Percentiles rank a stretch among this genome's conserved stretches.
phyloP scores from a whole-genome alignment of 1,140 invertebrate genomes.

The Homalodisca vitripennis region DNA sequence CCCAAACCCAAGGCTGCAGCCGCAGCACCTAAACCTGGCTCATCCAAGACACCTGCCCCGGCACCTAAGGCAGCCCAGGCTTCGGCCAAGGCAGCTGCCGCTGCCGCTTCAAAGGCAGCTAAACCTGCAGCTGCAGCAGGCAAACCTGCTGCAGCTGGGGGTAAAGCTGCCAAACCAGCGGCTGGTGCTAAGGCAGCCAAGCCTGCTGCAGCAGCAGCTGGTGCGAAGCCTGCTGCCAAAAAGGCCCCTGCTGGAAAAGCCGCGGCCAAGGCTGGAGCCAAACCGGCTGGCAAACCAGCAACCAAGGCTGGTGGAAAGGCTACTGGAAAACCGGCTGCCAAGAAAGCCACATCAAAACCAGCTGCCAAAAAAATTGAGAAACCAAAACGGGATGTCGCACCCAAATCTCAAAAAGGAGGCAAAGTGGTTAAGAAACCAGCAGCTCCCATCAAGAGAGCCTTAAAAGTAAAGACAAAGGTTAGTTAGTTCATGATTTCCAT shows the following conservation, averaged over 20 bases:
- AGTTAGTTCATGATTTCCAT: too few relatives aligned
- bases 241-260: constrained; percentile 35
- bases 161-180: constrained; percentile 48
- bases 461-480: constrained; percentile 80
- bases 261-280: constrained; percentile 41
- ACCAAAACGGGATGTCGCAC: constrained; percentile 41
- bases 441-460: constrained; percentile 53
- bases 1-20: constrained; percentile 47
- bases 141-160: constrained; percentile 39
- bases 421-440: constrained; percentile 42
- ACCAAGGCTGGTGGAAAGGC: constrained; percentile 49
- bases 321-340: constrained; percentile 49
- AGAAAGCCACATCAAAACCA: constrained; percentile 48
- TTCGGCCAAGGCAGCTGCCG: constrained; percentile 42
- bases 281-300: constrained; percentile 54
- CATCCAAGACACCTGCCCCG: constrained; percentile 39
- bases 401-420: constrained; percentile 44
- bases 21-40: constrained; percentile 40
- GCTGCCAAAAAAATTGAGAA: constrained; percentile 41
- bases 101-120: constrained; percentile 47
- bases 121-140: constrained; percentile 44
- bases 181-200: constrained; percentile 51
- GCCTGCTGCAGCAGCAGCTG: constrained; percentile 41
- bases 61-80: constrained; percentile 41
- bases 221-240: constrained; percentile 41